Evolutionary conservation across 2,888 invertebrate species (phyloP), one percentile per base, ranked within the genome.

Genomic region (Limenitis camilla): DNA sequence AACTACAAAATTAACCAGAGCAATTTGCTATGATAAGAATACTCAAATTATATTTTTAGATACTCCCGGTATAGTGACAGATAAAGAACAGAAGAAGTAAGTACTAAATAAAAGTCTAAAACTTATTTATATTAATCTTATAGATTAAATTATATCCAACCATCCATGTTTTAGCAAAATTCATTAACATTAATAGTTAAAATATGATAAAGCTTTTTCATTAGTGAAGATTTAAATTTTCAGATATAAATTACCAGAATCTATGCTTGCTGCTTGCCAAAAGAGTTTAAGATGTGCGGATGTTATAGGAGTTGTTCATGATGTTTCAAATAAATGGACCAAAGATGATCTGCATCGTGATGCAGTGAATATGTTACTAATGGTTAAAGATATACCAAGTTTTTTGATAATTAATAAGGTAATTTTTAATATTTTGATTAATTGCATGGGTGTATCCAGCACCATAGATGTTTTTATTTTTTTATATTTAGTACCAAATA

Each of bases 351-450:
- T 98, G 11, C 92, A 95, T 73, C 71, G 86, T 1, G 92, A 93
- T 72, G 86, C 97, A 0, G 71, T 94, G 3, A 84, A 91, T 31
- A 85, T 95, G 53, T 80, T 98, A 4, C 88, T 92, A 59, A 73
- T 89, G 6, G 88, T 92, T 67, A 81, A 89, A 1, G 73, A 88
- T 5, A 81, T 88, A 53, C 91, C 92, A 0, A 91, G 91, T 63
- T 91, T 98, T 67, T 86, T 99, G 11, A 90, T 98, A 52, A 79
- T 99, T 11, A 99, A 99, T 77, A 99, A 99, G 90, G 93, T 95
- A 72, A 44, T 30, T 40, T 33, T 43, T 19, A 8, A 30, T 36
- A 29, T 10, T 30, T 11, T 44, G 7, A 27, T 10, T 40, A 28
- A 35, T 30, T 10, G 19, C 10, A 41, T n/a, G 4, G 19, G 19